Evolutionary conservation across 2,888 invertebrate genomes (phyloP), one percentile per base, ranked within the genome.

Genomic region (Polydrusus tereticollis): DNA sequence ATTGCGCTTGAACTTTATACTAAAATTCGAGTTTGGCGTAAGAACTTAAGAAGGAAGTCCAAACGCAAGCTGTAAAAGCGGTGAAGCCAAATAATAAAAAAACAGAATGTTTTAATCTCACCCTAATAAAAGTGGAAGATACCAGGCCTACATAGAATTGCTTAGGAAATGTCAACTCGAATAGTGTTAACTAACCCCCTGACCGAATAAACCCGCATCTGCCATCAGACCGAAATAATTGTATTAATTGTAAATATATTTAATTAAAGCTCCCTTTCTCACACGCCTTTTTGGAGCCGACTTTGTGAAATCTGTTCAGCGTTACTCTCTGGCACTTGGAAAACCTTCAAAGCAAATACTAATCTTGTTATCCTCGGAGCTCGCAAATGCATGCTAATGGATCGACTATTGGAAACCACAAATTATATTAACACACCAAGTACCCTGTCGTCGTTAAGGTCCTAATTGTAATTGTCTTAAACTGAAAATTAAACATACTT

Each of bases 371-470:
- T 38, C 52, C 43, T 57, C 20, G 33, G 23, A 33, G 52, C 36
- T 50, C 33, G 65, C 55, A 65, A 65, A 43, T 65, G 82, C 79
- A 82, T 82, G 80, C 80, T 81, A 82, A 82, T 82, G 82, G 75
- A 76, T 55, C 71, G 74, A 76, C 77, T 82, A 82, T 83, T 81
- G 83, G 82, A 82, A 81, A 81, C 82, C 82, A 78, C 82, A 83
- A 83, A 83, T 83, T 82, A 80, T 82, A 83, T 84, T 83, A 83
- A 82, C 82, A 81, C 82, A 80, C 80, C 79, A 83, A 83, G 81
- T 82, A 82, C 80, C 81, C 78, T 80, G 81, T 82, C 81, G 79
- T 74, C 77, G 23, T 55, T 55, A 55, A 29, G 29, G 23, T 4
- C 77, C 69, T 81, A 78, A 79, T 77, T 78, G 79, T 80, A 79